A percentile compares a stretch with the other conserved stretches of the same genome.
Evolutionary conservation across 1,140 invertebrate genomes (phyloP).

Genomic region (Microplitis mediator): DNA sequence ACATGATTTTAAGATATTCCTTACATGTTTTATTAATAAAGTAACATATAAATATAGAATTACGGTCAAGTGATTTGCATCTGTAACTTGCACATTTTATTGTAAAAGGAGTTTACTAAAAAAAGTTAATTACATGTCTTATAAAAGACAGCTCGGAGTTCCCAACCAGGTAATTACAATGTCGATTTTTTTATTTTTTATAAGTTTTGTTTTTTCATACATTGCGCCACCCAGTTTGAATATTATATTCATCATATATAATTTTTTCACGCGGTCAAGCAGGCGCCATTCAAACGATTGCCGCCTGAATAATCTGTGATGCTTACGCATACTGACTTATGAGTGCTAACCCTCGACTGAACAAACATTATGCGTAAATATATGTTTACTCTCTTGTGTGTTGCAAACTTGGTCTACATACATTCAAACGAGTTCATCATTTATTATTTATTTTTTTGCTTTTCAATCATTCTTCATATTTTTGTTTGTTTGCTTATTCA

Average conservation of each 20-base stretch:
- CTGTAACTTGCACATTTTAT: conserved; percentile 12
- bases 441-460: neutral
- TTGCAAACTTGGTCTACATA: neutral
- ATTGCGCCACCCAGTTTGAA: conserved; percentile 12
- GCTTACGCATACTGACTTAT: conserved; percentile 9
- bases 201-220: neutral
- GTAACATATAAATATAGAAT: conserved; percentile 13
- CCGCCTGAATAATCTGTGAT: conserved; percentile 3
- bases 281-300: conserved; percentile 20
- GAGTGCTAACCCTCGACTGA: neutral
- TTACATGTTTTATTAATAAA: conserved; percentile 9
- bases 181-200: neutral
- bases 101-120: neutral
- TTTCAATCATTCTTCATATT: neutral
- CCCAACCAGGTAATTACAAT: conserved; percentile 25
- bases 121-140: conserved; percentile 21
- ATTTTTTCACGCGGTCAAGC: conserved; percentile 12
- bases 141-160: neutral
- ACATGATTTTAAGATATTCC: too few relatives aligned
- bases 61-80: neutral
- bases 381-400: neutral
- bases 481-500: neutral
- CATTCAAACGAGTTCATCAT: neutral
- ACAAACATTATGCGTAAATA: conserved; percentile 11
- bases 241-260: neutral